Evolutionary conservation across 1,140 invertebrate genomes (phyloP), one percentile per base, ranked within the genome.

Genomic region (Riptortus pedestris): DNA sequence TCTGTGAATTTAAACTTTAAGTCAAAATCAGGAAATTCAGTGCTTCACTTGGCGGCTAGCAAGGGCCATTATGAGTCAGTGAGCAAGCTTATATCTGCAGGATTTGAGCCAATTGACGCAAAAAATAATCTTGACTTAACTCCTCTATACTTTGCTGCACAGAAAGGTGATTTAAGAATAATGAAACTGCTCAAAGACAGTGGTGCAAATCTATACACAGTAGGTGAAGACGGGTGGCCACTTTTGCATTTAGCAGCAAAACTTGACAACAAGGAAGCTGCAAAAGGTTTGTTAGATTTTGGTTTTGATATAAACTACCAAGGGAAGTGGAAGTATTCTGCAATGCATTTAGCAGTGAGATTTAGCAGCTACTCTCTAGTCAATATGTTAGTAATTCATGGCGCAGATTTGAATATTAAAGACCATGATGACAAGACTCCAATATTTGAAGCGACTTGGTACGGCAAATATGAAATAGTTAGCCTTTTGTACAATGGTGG

Each of bases 221-320:
- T 45, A 2, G 20, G 20, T 45, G 14, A 18, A 2, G 43, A 45
- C 20, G 43, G 43, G 14, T 45, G 43, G 43, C 43, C 43, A 45
- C 20, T 45, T 45, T 45, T 45, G 43, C 43, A 45, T 45, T 45
- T 45, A n/a, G 43, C 43, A 45, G 43, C 43, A n/a, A n/a, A n/a
- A 12, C 20, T 18, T 18, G 20, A 45, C 20, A 45, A 45, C 43
- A 18, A 45, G 20, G 43, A n/a, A 45, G 43, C 43, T 3, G 43
- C 20, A 12, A 45, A 18, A 18, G 20, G 43, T 45, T 11, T 45
- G 1, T 1, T 45, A 45, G 2, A 2, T 2, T 14, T 11, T 3
- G 43, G 43, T 2, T 45, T 45, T 45, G 14, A 14, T 45, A 18
- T 45, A 14, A 11, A 45, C 9, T n/a, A 12, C 14, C 14, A 18